Evolutionary conservation across 2,888 invertebrate species (phyloP).

Genomic region (Leistus spinibarbis): DNA sequence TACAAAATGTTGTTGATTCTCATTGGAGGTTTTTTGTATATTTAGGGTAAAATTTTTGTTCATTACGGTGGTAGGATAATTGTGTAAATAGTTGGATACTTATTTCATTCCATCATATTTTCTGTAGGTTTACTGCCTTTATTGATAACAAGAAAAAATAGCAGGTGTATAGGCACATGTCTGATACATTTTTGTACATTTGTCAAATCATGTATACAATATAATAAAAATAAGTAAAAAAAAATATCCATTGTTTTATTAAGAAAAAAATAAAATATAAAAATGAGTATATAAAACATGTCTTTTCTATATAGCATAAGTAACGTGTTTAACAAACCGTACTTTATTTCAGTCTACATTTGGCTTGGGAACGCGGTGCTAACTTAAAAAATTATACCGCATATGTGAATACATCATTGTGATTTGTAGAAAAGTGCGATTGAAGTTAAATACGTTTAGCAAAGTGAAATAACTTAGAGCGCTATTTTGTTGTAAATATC

Average conservation of each 20-base stretch:
- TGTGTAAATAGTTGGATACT: slow-evolving; percentile 24
- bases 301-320: neutral
- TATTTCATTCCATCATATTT: slow-evolving; percentile 30
- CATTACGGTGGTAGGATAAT: slow-evolving; percentile 14
- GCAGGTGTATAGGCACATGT: neutral
- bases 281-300: neutral
- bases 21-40: neutral
- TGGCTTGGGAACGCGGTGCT: too few species aligned
- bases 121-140: slow-evolving; percentile 20
- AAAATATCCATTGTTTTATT: slow-evolving; percentile 14
- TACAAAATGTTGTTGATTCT: neutral
- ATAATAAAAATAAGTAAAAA: neutral
- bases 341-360: too few species aligned
- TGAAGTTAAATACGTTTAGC: too few species aligned
- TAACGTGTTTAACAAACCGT: too few species aligned
- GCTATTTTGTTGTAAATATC: too few species aligned
- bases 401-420: too few species aligned
- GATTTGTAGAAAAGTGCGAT: too few species aligned
- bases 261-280: too few species aligned
- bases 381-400: too few species aligned
- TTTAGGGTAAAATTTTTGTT: neutral
- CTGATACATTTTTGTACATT: slow-evolving; percentile 30
- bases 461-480: too few species aligned
- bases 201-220: neutral
- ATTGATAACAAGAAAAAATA: neutral